phyloP scores from a whole-genome alignment of 2,113 vertebrate genomes.

The Rhinogobius similis region DNA sequence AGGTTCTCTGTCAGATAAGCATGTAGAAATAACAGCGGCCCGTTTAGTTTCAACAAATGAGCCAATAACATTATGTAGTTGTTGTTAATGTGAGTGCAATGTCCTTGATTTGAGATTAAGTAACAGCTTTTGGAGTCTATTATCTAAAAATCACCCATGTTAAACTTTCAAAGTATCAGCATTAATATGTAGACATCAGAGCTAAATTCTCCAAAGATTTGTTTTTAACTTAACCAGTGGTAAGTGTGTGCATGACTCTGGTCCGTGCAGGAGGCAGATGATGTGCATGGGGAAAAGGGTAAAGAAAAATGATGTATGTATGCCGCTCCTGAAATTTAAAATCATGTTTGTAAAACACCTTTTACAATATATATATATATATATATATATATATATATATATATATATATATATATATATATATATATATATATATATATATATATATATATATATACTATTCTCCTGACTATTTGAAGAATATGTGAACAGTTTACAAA shows the following conservation, averaged over 20 bases:
- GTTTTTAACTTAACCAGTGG: no score
- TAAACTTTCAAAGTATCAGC: not conserved
- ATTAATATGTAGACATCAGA: not conserved
- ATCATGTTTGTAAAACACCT: not conserved
- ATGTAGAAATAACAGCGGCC: not conserved
- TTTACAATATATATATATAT: no score
- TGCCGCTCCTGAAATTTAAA: not conserved
- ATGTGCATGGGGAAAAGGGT: not conserved
- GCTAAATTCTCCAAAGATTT: no score
- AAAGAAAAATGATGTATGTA: not conserved
- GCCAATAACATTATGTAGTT: not conserved
- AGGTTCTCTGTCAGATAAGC: not conserved
- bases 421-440: no score
- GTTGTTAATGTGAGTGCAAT: not conserved
- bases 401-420: no score
- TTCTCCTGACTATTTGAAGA: not conserved
- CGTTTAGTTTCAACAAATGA: slow-evolving; percentile 5
- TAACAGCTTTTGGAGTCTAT: not conserved
- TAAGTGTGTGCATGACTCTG: no score
- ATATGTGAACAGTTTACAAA: no score
- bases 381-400: no score
- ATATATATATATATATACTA: no score
- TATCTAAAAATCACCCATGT: not conserved
- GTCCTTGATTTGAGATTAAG: not conserved
- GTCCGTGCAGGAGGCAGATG: not conserved